Evolutionary conservation across 2,888 invertebrate genomes (phyloP).

Genomic region (Pseudococcus longispinus): DNA sequence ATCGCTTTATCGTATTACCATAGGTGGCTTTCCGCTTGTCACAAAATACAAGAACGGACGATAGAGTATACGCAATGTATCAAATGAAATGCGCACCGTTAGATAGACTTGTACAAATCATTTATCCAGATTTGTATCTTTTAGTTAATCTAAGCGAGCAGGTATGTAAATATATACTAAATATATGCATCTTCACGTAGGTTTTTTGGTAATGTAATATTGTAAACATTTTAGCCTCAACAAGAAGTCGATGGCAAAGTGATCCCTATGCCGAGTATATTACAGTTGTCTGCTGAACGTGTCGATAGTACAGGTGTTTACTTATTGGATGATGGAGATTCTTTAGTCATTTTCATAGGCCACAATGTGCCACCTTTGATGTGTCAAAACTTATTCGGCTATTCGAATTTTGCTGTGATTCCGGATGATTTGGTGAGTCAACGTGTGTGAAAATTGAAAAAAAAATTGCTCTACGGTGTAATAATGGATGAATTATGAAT

Average conservation of each 20-base stretch:
- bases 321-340: constrained; percentile 85
- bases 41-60: constrained; percentile 87
- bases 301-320: constrained; percentile 84
- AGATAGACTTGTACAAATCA: constrained; percentile 76
- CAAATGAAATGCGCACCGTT: constrained; percentile 89
- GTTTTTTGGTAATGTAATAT: not conserved
- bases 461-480: not conserved
- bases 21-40: constrained; percentile 90
- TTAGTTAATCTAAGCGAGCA: constrained; percentile 75
- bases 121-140: constrained; percentile 93
- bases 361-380: constrained; percentile 77
- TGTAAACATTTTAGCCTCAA: constrained; percentile 58
- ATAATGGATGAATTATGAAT: not conserved
- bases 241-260: constrained; percentile 63
- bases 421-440: constrained; percentile 67
- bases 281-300: constrained; percentile 83
- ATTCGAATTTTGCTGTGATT: constrained; percentile 75
- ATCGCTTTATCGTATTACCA: constrained; percentile 58
- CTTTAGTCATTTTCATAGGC: constrained; percentile 83
- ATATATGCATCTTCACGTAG: constrained; percentile 47
- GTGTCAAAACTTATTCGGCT: constrained; percentile 80
- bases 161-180: constrained; percentile 61
- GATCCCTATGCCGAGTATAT: constrained; percentile 74
- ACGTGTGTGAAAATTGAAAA: not conserved
- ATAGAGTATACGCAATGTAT: constrained; percentile 91